Evolutionary conservation across 2,888 invertebrate genomes (phyloP), one percentile per base, ranked within the genome.

Genomic region (Cantharis lateralis): DNA sequence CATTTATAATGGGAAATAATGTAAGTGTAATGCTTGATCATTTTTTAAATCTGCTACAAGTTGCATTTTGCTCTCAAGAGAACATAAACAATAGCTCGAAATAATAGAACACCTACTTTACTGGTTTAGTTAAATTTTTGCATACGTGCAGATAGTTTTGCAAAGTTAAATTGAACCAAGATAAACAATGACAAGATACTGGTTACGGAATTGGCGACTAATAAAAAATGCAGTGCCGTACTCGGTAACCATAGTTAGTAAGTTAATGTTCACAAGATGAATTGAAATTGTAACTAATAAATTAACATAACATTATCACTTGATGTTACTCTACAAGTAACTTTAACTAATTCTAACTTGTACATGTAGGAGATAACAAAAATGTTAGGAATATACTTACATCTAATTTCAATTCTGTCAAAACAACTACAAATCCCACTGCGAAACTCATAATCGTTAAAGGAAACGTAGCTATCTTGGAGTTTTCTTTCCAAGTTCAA

Each of bases 61-160:
- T 15, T 72, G 32, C 70, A 62, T 73, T 76, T 76, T 70, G 71
- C 68, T 69, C 15, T 13, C 64, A 72, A 76, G 64, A 26, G 18
- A 73, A 70, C 72, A 76, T 76, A 76, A 76, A 76, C 76, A 76
- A 76, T 76, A 73, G 70, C 18, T 48, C 32, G 76, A 76, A 76
- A 76, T 76, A 73, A 70, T 73, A 76, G 76, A 76, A 76, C 76
- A 76, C 76, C 76, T 70, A 76, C 76, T 62, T 61, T 66, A 62
- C 4, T 61, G 15, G 15, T 15, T 18, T 13, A n/a, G 11, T 9
- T 68, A 61, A 24, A 68, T 75, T 62, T 70, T 71, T 48, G 16
- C 26, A 28, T 62, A 71, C 71, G 71, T 75, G 15, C 20, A 15
- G 15, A 62, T 16, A 24, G 18, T 62, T 28, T 32, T 20, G 68